phyloP scores from a whole-genome alignment of 2,888 invertebrate species.

The Troilus luridus region DNA sequence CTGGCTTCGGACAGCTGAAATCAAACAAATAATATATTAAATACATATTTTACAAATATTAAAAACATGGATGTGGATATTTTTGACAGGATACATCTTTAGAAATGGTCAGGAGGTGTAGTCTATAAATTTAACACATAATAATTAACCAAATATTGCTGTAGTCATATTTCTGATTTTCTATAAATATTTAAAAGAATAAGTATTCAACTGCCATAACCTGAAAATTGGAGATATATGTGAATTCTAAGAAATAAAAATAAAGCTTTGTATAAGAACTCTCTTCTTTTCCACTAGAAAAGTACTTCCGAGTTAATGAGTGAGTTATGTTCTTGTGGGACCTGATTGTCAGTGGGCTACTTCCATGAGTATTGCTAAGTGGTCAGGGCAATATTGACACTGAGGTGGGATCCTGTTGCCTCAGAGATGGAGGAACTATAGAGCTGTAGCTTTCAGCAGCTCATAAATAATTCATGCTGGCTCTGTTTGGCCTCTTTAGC shows the following conservation, averaged over 20 bases:
- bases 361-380: neutral
- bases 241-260: too few relatives aligned
- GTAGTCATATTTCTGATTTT: too few relatives aligned
- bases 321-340: neutral
- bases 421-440: constrained; percentile 20
- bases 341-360: neutral
- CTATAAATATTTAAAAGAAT: too few relatives aligned
- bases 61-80: neutral
- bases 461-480: constrained; percentile 34
- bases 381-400: neutral
- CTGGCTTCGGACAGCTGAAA: constrained; percentile 53
- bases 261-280: too few relatives aligned
- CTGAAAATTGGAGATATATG: too few relatives aligned
- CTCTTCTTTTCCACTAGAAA: neutral
- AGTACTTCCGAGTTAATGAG: neutral
- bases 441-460: constrained; percentile 41
- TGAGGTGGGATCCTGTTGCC: neutral
- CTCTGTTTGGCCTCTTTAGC: constrained; percentile 49
- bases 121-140: too few relatives aligned
- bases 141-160: too few relatives aligned
- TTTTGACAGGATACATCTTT: too few relatives aligned
- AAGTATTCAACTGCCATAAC: too few relatives aligned
- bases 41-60: neutral
- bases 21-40: neutral
- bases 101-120: too few relatives aligned